Conservation (phyloP, 1,140 invertebrate species). For the Camponotus pennsylvanicus region DNA sequence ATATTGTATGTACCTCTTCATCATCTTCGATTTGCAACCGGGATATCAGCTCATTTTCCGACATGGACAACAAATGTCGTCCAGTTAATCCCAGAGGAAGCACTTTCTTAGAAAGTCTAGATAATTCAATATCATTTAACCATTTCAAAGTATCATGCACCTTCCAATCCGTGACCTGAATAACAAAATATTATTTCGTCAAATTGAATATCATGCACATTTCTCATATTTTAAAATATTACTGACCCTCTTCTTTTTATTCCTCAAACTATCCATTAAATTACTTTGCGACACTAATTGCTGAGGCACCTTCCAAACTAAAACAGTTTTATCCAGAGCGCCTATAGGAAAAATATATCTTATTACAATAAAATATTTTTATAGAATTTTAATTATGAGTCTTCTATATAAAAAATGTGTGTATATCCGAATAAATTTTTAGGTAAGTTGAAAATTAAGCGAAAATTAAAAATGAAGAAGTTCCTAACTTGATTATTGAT, state of each 20-base stretch:
- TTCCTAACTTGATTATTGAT: not conserved
- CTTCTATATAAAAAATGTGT: not conserved
- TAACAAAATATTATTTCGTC: not conserved
- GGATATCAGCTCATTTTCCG: conserved; percentile 86
- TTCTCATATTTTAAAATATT: not conserved
- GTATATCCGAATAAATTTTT: not conserved
- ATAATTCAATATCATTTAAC: conserved; percentile 88
- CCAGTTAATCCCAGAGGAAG: conserved; percentile 87
- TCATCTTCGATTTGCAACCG: conserved; percentile 85
- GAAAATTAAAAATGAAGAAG: not conserved
- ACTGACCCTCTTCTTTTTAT: conserved; percentile 78
- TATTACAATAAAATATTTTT: conserved; percentile 4
- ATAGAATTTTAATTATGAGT: not conserved
- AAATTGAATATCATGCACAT: not conserved
- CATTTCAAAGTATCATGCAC: conserved; percentile 88
- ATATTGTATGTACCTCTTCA: conserved; percentile 72
- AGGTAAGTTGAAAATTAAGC: not conserved
- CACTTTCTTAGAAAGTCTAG: conserved; percentile 85
- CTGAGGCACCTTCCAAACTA: conserved; percentile 87
- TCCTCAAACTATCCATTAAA: conserved; percentile 79
- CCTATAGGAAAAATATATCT: conserved; percentile 70
- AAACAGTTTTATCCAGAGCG: conserved; percentile 86
- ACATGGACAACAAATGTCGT: conserved; percentile 87
- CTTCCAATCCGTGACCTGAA: conserved; percentile 86
- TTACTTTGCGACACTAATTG: conserved; percentile 84